These are phyloP conservation scores for Drosophila kohkoa DNA, from an alignment of 1,140 invertebrate genomes.

Conservation along the genomic window DNA sequence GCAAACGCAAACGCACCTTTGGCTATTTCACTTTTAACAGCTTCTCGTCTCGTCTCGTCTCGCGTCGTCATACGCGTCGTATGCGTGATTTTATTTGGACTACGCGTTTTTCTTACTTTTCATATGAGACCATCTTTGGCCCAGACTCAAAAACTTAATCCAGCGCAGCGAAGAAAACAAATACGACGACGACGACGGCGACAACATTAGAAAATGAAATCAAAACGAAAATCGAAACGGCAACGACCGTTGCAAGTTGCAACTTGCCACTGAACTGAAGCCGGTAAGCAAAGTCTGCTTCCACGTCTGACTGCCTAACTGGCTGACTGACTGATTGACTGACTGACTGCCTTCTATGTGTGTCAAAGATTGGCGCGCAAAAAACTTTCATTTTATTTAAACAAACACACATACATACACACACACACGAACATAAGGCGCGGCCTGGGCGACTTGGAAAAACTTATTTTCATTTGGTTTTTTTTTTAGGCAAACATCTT, in stretches of 20 bases:
- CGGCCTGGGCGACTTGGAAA: slow-evolving; percentile 74
- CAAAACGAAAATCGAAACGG: slow-evolving; percentile 70
- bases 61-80: slow-evolving; percentile 57
- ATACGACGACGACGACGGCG: slow-evolving; percentile 19
- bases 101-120: slow-evolving; percentile 53
- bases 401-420: slow-evolving; percentile 57
- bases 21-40: slow-evolving; percentile 71
- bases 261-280: slow-evolving; percentile 13
- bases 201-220: slow-evolving; percentile 77
- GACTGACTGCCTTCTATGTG: slow-evolving; percentile 64
- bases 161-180: slow-evolving; percentile 58
- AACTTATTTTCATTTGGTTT: slow-evolving; percentile 78
- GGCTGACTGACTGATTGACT: slow-evolving; percentile 38
- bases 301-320: slow-evolving; percentile 53
- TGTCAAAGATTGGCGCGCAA: slow-evolving; percentile 79
- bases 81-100: slow-evolving; percentile 74
- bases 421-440: slow-evolving; percentile 47
- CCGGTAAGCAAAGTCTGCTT: slow-evolving; percentile 71
- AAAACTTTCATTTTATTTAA: slow-evolving; percentile 83
- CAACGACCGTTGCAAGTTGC: slow-evolving; percentile 74
- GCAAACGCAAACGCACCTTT: slow-evolving; percentile 31
- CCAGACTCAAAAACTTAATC: slow-evolving; percentile 37
- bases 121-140: slow-evolving; percentile 39
- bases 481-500: slow-evolving; percentile 66
- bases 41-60: slow-evolving; percentile 13